Conservation (phyloP, 2,113 vertebrate species). For the Neotoma lepida region DNA sequence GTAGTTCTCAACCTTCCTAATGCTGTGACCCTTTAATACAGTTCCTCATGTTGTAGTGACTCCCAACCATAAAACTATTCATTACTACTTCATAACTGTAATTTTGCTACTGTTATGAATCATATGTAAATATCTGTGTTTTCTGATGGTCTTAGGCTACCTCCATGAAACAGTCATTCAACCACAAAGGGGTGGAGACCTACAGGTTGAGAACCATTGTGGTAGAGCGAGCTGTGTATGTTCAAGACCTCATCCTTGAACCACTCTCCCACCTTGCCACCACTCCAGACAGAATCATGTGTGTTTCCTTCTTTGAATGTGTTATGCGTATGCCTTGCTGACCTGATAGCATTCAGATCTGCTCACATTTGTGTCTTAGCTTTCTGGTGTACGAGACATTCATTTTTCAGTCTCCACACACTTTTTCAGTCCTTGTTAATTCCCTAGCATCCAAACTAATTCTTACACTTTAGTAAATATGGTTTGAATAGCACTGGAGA, state of each 20-base stretch:
- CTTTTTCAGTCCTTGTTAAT: conserved; percentile 37
- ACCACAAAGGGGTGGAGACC: fast-evolving
- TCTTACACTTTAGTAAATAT: neutral
- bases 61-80: neutral
- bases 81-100: neutral
- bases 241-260: neutral
- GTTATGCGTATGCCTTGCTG: neutral
- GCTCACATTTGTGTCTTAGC: neutral
- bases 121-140: neutral
- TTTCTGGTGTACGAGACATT: neutral
- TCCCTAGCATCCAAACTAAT: neutral
- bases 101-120: neutral
- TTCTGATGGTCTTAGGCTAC: neutral
- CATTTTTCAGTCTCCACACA: neutral
- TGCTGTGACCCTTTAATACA: no score
- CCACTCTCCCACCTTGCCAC: neutral
- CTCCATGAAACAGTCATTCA: no score
- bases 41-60: neutral
- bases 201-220: no score
- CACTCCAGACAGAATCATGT: neutral
- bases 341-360: neutral
- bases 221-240: neutral
- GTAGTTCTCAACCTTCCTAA: neutral
- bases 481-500: conserved; percentile 28
- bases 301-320: neutral